phyloP scores from a whole-genome alignment of 2,797 vertebrate species.

The Rhodeus uyekii region DNA sequence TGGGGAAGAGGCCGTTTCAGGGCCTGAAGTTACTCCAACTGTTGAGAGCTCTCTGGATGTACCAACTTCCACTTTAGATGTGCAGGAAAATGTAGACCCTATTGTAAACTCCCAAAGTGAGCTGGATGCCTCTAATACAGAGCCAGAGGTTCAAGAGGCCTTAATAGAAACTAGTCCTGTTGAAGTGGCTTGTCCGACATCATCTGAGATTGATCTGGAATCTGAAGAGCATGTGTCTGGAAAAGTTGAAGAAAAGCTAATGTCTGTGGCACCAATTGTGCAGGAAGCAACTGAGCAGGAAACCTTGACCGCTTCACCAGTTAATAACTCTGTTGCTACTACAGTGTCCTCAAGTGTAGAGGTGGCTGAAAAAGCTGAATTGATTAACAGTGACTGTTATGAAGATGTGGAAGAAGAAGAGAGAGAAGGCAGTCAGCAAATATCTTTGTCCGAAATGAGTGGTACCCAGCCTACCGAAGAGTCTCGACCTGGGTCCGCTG shows the following conservation, averaged over 20 bases:
- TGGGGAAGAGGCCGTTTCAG: conserved; percentile 45
- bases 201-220: conserved; percentile 11
- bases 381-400: conserved; percentile 60
- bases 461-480: conserved; percentile 80
- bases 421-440: conserved; percentile 74
- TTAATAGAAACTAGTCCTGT: conserved; percentile 38
- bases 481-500: conserved; percentile 76
- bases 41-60: neutral
- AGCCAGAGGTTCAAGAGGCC: conserved; percentile 32
- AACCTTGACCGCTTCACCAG: conserved; percentile 38
- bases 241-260: conserved; percentile 23
- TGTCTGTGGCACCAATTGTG: conserved; percentile 45
- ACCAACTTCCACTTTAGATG: conserved; percentile 1
- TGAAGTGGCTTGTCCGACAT: conserved; percentile 46
- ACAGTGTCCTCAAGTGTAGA: conserved; percentile 24
- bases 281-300: conserved; percentile 42
- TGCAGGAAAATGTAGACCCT: conserved; percentile 44
- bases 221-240: neutral
- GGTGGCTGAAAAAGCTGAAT: conserved; percentile 51
- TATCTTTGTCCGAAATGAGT: conserved; percentile 82
- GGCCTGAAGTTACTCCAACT: conserved; percentile 52
- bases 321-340: conserved; percentile 10
- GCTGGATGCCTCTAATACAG: conserved; percentile 48
- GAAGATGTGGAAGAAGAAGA: conserved; percentile 77
- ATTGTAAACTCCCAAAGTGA: conserved; percentile 50